phyloP scores from a whole-genome alignment of 2,888 invertebrate genomes.

The Oligia latruncula region DNA sequence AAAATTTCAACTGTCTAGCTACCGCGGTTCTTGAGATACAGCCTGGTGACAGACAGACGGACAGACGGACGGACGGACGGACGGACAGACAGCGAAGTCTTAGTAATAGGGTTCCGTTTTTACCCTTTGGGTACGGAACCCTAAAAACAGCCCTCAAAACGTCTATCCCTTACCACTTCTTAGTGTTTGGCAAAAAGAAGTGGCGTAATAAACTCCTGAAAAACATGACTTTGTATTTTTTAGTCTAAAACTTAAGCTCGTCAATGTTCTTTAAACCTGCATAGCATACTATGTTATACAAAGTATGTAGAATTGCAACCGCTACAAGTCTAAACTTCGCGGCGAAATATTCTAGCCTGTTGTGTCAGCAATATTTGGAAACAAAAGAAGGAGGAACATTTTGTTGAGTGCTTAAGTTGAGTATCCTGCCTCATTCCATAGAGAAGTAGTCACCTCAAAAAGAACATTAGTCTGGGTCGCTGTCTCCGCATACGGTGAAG shows the following conservation, averaged over 20 bases:
- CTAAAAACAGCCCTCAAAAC: background rate
- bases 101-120: too few relatives aligned
- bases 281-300: background rate
- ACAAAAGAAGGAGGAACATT: background rate
- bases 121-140: too few relatives aligned
- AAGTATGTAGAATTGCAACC: constrained; percentile 13
- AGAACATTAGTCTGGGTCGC: too few relatives aligned
- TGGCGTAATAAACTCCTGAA: background rate
- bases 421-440: too few relatives aligned
- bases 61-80: too few relatives aligned
- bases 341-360: constrained; percentile 5
- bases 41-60: too few relatives aligned
- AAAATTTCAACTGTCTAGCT: too few relatives aligned
- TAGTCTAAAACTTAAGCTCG: background rate
- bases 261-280: constrained; percentile 7
- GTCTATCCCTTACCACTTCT: background rate
- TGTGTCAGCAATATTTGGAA: constrained; percentile 2
- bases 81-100: too few relatives aligned
- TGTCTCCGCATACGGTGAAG: too few relatives aligned
- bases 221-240: background rate
- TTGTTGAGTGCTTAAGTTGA: background rate
- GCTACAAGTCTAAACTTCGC: constrained; percentile 8
- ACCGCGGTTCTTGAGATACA: too few relatives aligned
- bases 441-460: too few relatives aligned
- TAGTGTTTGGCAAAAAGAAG: background rate